A percentile compares a stretch with the other conserved stretches of the same genome.
Evolutionary conservation across 2,888 invertebrate species (phyloP).

Genomic region (Trypoxylon attenuatum): DNA sequence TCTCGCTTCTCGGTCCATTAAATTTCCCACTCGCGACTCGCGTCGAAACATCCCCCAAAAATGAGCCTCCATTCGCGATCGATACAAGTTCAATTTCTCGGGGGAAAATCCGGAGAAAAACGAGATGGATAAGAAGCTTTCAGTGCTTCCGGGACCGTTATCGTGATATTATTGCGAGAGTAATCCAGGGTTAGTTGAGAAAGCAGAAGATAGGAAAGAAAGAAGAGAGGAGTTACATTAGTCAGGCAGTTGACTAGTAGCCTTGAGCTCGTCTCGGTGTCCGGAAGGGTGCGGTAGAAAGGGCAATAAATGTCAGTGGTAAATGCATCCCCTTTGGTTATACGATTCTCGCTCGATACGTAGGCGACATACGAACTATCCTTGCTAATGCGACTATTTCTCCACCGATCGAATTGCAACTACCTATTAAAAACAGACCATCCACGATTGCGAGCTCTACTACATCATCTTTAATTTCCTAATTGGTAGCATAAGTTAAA

Average conservation of each 20-base stretch:
- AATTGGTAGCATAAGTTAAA: too few relatives aligned
- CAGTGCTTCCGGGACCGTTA: conserved; percentile 8
- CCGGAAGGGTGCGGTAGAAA: conserved; percentile 70
- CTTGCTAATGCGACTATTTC: conserved; percentile 7
- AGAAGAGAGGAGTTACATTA: conserved; percentile 32
- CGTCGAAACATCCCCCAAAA: too few relatives aligned
- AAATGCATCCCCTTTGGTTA: conserved; percentile 70
- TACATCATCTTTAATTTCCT: too few relatives aligned
- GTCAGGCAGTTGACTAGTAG: conserved; percentile 52
- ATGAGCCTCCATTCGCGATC: too few relatives aligned
- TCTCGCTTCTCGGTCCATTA: too few relatives aligned
- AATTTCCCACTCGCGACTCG: too few relatives aligned
- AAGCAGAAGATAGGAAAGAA: too few relatives aligned
- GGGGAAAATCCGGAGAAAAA: too few relatives aligned
- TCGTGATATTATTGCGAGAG: conserved; percentile 26
- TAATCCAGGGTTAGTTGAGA: too few relatives aligned
- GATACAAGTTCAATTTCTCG: too few relatives aligned
- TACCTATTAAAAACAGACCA: too few relatives aligned
- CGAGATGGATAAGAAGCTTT: not conserved
- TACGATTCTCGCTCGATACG: conserved; percentile 56
- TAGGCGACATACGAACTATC: conserved; percentile 9
- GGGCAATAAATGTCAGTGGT: conserved; percentile 61
- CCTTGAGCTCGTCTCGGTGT: conserved; percentile 63
- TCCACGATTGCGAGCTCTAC: too few relatives aligned
- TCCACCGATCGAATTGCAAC: not conserved